phyloP scores from a whole-genome alignment of 2,797 vertebrate genomes.

The Borostomias antarcticus region DNA sequence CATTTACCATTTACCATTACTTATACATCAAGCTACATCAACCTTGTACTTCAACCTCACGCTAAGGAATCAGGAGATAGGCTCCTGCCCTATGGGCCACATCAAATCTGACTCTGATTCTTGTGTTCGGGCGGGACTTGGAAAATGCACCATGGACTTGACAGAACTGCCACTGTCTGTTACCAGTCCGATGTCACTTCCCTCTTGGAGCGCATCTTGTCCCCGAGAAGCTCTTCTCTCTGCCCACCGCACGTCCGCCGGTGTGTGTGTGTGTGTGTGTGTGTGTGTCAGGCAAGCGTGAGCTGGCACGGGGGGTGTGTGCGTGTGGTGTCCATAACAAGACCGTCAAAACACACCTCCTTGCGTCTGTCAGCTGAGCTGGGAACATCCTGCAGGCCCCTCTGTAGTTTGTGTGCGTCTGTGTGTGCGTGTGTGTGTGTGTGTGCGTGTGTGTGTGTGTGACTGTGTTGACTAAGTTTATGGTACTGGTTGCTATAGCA shows the following conservation, averaged over 20 bases:
- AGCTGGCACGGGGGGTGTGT: slow-evolving; percentile 31
- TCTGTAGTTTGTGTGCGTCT: slow-evolving; percentile 16
- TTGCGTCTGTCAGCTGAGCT: slow-evolving; percentile 40
- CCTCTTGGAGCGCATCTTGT: slow-evolving; percentile 3
- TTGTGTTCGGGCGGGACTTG: not conserved
- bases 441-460: not conserved
- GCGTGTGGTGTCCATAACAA: slow-evolving; percentile 18
- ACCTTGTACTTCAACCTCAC: too few relatives aligned
- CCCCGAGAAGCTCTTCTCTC: not conserved
- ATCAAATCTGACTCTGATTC: too few relatives aligned
- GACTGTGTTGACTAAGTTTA: not conserved
- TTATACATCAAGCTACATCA: too few relatives aligned
- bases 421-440: slow-evolving; percentile 1
- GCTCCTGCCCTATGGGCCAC: too few relatives aligned
- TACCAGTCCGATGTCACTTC: slow-evolving; percentile 26
- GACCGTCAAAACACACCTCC: slow-evolving; percentile 36
- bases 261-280: too few relatives aligned
- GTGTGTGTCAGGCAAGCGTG: slow-evolving; percentile 10
- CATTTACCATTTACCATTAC: too few relatives aligned
- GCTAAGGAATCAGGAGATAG: too few relatives aligned
- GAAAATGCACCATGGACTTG: too few relatives aligned
- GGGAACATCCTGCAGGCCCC: slow-evolving; percentile 64
- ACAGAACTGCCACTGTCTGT: not conserved
- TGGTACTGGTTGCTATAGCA: slow-evolving; percentile 52
- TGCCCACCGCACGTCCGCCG: not conserved